phyloP scores from a whole-genome alignment of 2,113 vertebrate species.

The Quiscalus mexicanus region DNA sequence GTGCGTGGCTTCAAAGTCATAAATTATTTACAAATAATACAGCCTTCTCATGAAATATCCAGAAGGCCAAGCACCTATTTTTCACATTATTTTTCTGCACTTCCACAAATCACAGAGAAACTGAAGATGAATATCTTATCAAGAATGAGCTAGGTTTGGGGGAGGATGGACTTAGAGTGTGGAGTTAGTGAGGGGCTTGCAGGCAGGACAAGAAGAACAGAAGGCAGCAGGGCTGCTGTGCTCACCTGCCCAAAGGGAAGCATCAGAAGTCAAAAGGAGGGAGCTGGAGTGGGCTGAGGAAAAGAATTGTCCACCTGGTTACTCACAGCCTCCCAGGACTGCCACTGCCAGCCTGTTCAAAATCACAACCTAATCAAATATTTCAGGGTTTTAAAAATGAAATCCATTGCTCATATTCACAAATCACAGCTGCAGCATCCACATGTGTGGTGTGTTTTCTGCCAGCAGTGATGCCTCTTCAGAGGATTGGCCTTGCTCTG shows the following conservation, averaged over 20 bases:
- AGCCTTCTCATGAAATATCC: slow-evolving; percentile 46
- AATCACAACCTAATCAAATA: neutral
- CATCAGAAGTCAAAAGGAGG: neutral
- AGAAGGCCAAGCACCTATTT: slow-evolving; percentile 7
- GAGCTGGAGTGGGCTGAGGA: neutral
- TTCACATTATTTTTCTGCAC: neutral
- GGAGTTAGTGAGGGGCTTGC: neutral
- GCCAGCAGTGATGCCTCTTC: neutral
- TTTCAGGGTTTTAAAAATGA: neutral
- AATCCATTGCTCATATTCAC: neutral
- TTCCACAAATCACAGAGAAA: neutral
- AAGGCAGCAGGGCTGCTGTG: neutral
- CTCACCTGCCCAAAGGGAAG: neutral
- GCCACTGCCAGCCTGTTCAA: neutral
- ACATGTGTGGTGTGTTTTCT: rapidly evolving
- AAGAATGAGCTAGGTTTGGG: neutral
- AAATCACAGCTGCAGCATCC: neutral
- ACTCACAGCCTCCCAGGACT: neutral
- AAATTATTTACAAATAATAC: slow-evolving; percentile 54
- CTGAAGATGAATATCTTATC: neutral
- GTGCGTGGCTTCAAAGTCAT: slow-evolving; percentile 17
- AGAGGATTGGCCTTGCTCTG: neutral
- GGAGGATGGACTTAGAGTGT: neutral
- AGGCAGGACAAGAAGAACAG: neutral
- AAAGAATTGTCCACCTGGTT: neutral